These are phyloP conservation scores for Nibea albiflora DNA, from an alignment of 2,113 vertebrate genomes.

Conservation along the genomic window DNA sequence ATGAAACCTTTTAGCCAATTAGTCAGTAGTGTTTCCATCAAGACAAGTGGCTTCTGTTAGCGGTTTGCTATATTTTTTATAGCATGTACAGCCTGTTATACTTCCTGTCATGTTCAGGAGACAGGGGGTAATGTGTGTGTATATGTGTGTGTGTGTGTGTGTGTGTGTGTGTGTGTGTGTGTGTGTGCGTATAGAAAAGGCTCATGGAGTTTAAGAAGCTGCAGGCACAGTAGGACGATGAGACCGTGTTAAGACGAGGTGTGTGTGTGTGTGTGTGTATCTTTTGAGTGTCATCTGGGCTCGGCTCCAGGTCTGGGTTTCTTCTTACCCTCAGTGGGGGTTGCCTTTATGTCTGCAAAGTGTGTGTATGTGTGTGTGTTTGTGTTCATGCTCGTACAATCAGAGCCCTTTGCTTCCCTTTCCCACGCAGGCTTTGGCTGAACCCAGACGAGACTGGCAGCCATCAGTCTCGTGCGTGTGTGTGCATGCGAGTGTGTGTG, in stretches of 20 bases:
- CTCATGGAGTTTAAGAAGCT: slow-evolving; percentile 27
- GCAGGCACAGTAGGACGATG: slow-evolving; percentile 42
- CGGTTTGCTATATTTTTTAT: slow-evolving; percentile 34
- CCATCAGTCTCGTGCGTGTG: slow-evolving; percentile 85
- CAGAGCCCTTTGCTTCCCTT: slow-evolving; percentile 55
- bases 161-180: slow-evolving; percentile 45
- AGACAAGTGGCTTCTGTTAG: slow-evolving; percentile 39
- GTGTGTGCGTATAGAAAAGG: slow-evolving; percentile 25
- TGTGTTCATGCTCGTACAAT: slow-evolving; percentile 44
- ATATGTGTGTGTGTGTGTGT: too few species aligned
- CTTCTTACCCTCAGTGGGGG: slow-evolving; percentile 78
- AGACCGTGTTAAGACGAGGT: slow-evolving; percentile 62
- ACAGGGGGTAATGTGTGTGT: slow-evolving; percentile 24
- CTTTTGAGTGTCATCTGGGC: slow-evolving; percentile 84
- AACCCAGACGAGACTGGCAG: slow-evolving; percentile 85
- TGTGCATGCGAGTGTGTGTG: slow-evolving; percentile 67
- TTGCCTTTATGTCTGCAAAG: slow-evolving; percentile 74
- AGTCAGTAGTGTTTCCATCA: neutral
- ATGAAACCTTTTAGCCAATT: neutral
- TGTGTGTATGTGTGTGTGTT: slow-evolving; percentile 53
- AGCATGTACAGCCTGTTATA: slow-evolving; percentile 20
- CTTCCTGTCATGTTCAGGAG: slow-evolving; percentile 62
- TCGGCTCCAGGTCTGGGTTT: slow-evolving; percentile 82
- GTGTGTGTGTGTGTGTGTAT: slow-evolving; percentile 66
- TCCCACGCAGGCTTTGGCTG: slow-evolving; percentile 77